Percentiles rank a stretch among this genome's conserved stretches.
phyloP scores from a whole-genome alignment of 2,113 vertebrate species.

The Elephantulus edwardii region DNA sequence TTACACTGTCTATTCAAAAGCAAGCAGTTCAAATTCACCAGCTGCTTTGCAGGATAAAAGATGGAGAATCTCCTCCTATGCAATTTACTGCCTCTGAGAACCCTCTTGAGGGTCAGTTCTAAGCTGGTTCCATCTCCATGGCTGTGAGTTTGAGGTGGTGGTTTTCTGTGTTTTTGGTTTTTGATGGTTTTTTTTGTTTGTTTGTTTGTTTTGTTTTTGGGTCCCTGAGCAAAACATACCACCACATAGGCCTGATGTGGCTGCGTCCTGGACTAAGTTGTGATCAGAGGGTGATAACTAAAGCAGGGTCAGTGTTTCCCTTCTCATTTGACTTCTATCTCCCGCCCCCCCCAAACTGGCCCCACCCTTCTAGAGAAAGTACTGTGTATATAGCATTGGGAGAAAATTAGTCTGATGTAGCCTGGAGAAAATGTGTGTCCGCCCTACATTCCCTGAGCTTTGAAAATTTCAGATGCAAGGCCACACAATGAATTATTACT shows the following conservation, averaged over 20 bases:
- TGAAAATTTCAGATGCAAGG: conserved; percentile 61
- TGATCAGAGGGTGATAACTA: neutral
- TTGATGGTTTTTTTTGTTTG: too few relatives aligned
- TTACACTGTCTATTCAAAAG: too few relatives aligned
- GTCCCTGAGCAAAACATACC: neutral
- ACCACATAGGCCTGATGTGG: neutral
- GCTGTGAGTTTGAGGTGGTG: too few relatives aligned
- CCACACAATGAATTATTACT: conserved; percentile 63
- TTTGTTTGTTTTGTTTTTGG: too few relatives aligned
- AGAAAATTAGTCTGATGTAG: conserved; percentile 76
- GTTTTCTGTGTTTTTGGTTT: too few relatives aligned
- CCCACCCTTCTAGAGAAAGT: conserved; percentile 51
- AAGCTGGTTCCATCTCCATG: too few relatives aligned
- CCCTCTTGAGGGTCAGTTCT: too few relatives aligned
- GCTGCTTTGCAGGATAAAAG: too few relatives aligned
- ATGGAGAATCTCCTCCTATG: too few relatives aligned
- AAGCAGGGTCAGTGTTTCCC: neutral
- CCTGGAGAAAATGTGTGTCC: conserved; percentile 66
- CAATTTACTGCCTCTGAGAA: too few relatives aligned
- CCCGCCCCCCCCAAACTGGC: neutral
- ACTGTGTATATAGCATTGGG: conserved; percentile 17
- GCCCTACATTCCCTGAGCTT: conserved; percentile 41
- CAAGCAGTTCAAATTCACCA: too few relatives aligned
- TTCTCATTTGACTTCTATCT: neutral
- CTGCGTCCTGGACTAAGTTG: neutral